A percentile compares a stretch with the other conserved stretches of the same genome.
Evolutionary conservation across 2,888 invertebrate species (phyloP).

Genomic region (Macroteleia sp.): DNA sequence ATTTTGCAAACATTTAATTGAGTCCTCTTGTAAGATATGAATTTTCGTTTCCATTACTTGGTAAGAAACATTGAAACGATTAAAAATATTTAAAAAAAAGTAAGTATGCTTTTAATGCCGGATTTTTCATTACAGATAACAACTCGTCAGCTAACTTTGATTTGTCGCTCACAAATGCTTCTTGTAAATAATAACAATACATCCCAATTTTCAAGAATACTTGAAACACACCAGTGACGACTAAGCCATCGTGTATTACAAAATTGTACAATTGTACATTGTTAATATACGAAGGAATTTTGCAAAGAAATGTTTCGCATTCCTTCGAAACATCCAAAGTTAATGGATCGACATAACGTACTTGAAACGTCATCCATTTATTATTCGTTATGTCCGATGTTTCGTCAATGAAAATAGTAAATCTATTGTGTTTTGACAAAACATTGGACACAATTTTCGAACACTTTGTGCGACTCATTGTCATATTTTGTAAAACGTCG

Average conservation of each 20-base stretch:
- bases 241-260: constrained; percentile 1
- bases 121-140: background rate
- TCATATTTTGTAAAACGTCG: background rate
- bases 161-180: background rate
- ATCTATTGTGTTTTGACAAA: too few species aligned
- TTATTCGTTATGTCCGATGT: constrained; percentile 10
- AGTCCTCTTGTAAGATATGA: background rate
- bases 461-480: constrained; percentile 8
- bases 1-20: constrained; percentile 1
- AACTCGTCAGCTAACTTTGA: background rate
- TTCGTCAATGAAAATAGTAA: constrained; percentile 17
- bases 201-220: constrained; percentile 1
- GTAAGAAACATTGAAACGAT: background rate
- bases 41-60: constrained; percentile 7
- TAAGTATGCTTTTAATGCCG: background rate
- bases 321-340: constrained; percentile 16
- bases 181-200: background rate
- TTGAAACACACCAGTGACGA: background rate
- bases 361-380: constrained; percentile 17
- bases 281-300: background rate
- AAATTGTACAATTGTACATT: background rate
- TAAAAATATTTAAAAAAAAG: constrained; percentile 2
- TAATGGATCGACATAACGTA: background rate
- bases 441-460: constrained; percentile 3
- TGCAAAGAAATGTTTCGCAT: background rate